Conservation (phyloP, 1,140 invertebrate genomes). For the Lysiphlebus fabarum region DNA sequence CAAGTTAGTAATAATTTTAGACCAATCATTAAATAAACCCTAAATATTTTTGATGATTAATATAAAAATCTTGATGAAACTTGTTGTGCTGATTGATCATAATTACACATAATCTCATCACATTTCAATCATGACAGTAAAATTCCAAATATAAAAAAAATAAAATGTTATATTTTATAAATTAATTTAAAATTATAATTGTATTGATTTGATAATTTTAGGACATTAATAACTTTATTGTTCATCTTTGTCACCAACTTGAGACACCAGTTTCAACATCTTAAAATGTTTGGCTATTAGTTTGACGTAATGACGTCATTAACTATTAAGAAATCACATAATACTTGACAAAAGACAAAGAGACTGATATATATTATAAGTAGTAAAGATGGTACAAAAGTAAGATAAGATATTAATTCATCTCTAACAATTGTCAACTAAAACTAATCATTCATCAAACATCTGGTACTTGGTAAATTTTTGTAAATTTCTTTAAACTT, state of each 20-base stretch:
- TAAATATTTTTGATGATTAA: too few relatives aligned
- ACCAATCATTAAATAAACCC: too few relatives aligned
- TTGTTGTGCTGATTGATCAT: too few relatives aligned
- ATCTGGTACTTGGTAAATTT: neutral
- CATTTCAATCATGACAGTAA: too few relatives aligned
- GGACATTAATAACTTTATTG: too few relatives aligned
- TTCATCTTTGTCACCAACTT: conserved; percentile 11
- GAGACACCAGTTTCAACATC: conserved; percentile 17
- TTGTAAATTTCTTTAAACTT: neutral
- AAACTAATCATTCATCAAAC: conserved; percentile 5
- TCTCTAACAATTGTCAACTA: conserved; percentile 27
- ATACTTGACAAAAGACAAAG: conserved; percentile 16
- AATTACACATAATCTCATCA: too few relatives aligned
- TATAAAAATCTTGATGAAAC: too few relatives aligned
- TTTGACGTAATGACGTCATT: conserved; percentile 46
- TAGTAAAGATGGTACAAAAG: conserved; percentile 18
- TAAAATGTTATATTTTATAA: too few relatives aligned
- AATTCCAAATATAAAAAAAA: too few relatives aligned
- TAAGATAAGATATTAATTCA: conserved; percentile 31
- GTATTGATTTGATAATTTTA: too few relatives aligned
- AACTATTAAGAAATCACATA: conserved; percentile 35
- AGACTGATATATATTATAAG: conserved; percentile 10
- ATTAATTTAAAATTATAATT: too few relatives aligned
- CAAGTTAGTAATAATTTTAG: too few relatives aligned
- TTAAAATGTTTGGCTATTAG: conserved; percentile 34